These are phyloP conservation scores for Trochalopteron elliotii DNA, from an alignment of 2,113 vertebrate species.

Conservation along the genomic window DNA sequence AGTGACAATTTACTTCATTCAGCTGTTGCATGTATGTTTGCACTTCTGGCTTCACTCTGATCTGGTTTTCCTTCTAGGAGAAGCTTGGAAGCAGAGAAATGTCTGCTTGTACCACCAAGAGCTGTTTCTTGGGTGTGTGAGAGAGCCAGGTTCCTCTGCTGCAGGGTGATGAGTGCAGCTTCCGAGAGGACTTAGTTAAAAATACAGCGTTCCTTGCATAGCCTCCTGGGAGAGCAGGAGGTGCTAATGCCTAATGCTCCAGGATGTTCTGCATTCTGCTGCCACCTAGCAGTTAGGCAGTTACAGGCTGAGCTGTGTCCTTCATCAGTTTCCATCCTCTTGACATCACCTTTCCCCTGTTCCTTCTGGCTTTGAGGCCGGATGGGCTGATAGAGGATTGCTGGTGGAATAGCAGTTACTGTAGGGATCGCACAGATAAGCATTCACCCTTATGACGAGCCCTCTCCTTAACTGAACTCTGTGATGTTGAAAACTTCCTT, in stretches of 20 bases:
- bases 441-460: neutral
- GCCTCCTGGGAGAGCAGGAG: neutral
- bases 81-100: neutral
- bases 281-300: neutral
- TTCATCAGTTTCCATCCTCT: neutral
- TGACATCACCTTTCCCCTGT: neutral
- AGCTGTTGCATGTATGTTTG: neutral
- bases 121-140: neutral
- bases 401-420: neutral
- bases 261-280: neutral
- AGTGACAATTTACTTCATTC: neutral
- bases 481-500: neutral
- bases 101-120: neutral
- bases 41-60: neutral
- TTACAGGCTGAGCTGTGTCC: neutral
- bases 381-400: neutral
- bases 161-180: neutral
- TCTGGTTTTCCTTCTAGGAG: neutral
- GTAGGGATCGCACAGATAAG: neutral
- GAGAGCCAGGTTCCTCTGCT: neutral
- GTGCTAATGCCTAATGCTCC: neutral
- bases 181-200: fast-evolving
- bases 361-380: neutral
- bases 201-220: neutral
- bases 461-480: neutral